Base-by-base conservation (phyloP, 2,113 vertebrate species). In the Sylvia atricapilla region DNA sequence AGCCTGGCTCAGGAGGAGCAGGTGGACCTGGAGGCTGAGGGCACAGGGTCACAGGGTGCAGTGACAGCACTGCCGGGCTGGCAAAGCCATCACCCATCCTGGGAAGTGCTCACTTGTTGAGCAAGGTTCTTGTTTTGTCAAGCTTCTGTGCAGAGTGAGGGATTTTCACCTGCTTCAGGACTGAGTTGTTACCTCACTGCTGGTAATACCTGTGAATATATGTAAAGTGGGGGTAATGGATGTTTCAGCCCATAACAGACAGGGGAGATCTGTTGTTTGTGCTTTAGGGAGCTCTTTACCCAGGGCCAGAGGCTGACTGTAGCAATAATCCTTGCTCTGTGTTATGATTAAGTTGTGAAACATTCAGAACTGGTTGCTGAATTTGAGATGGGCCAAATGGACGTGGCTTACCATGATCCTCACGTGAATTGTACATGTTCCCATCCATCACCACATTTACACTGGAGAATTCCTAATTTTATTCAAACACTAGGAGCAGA, bases 381-480 rank as follows among this genome's bases (percentile, higher is more conserved):
- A 8, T 68, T 58, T 85, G 52, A 21, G 28, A 53, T 67, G 58
- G 46, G 39, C 25, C 4, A 1, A 58, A 66, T 13, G 15, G 44
- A 53, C 23, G 30, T 75, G 60, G 30, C 18, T 87, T 30, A 58
- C 18, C 16, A 3, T 22, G 25, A 67, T 50, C 46, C 47, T 58
- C 37, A 49, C 3, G 0, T 22, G 60, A 43, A 53, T 35, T 55
- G 4, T 13, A 15, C 0, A 0, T 30, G 30, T 72, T 78, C n/a
- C 27, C 4, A 43, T 75, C 41, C 0, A 0, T 21, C 43, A 22
- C 37, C n/a, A 31, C 37, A 77, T 53, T 74, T 49, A 53, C 56
- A 43, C 47, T 46, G 33, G 9, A 53, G 33, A 82, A 79, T 85
- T 79, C 70, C 31, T 27, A 11, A 13, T 41, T 93, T 87, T 35